phyloP scores from a whole-genome alignment of 2,888 invertebrate genomes.

The Pheosia tremula region DNA sequence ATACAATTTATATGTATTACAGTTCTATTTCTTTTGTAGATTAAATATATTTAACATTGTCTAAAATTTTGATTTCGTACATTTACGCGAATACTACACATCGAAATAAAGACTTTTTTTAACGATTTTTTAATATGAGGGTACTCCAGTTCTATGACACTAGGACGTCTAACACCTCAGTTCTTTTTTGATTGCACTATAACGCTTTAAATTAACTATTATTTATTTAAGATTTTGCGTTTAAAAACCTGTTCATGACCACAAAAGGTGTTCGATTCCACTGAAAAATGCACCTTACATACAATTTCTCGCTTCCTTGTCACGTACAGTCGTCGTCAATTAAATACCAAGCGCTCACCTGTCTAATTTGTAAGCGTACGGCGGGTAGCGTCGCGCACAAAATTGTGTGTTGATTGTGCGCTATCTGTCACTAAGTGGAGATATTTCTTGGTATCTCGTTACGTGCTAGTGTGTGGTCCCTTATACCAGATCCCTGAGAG shows the following conservation, averaged over 20 bases:
- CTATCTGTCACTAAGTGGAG: conserved; percentile 41
- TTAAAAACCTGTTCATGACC: background rate
- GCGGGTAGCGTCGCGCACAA: conserved; percentile 34
- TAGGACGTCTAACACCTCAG: too few species aligned
- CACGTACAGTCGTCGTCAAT: conserved; percentile 19
- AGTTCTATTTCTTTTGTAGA: too few species aligned
- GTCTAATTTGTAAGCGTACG: conserved; percentile 51
- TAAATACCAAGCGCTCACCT: conserved; percentile 34
- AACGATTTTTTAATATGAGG: too few species aligned
- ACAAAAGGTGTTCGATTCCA: conserved; percentile 4
- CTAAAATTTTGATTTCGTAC: too few species aligned
- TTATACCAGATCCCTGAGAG: conserved; percentile 10
- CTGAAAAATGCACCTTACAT: background rate
- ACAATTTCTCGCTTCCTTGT: background rate
- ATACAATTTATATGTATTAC: too few species aligned
- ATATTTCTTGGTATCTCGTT: conserved; percentile 44
- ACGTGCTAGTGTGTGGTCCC: conserved; percentile 22
- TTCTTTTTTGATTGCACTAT: too few species aligned
- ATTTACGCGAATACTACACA: too few species aligned
- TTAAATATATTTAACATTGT: too few species aligned
- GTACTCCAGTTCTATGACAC: too few species aligned
- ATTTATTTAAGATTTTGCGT: too few species aligned
- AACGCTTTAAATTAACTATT: too few species aligned
- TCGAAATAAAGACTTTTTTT: too few species aligned
- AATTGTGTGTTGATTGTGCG: conserved; percentile 50